Conservation (phyloP, 1,140 invertebrate genomes). For the Muscidifurax raptorellus region DNA sequence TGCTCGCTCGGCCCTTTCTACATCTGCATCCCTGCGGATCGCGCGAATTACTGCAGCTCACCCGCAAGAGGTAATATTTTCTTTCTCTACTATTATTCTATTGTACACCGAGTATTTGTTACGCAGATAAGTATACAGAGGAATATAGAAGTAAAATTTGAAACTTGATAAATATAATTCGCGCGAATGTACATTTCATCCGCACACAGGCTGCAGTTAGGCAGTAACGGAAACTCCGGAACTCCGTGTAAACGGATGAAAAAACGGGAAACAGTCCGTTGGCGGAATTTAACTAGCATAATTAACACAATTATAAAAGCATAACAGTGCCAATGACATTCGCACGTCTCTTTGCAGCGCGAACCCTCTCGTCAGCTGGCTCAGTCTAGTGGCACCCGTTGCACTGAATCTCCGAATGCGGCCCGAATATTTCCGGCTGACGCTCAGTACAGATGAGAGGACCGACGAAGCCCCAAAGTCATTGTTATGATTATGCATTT, state of each 20-base stretch:
- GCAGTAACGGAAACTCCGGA: neutral
- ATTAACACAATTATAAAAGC: too few species aligned
- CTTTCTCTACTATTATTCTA: too few species aligned
- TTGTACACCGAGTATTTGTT: too few species aligned
- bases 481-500: neutral
- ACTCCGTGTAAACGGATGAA: neutral
- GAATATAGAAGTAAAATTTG: too few species aligned
- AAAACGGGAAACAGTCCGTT: neutral
- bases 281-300: too few species aligned
- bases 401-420: constrained; percentile 65
- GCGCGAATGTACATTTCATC: too few species aligned
- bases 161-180: too few species aligned
- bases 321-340: too few species aligned
- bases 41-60: constrained; percentile 63
- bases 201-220: neutral
- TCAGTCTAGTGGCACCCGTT: constrained; percentile 66
- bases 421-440: constrained; percentile 66
- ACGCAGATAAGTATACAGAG: too few species aligned
- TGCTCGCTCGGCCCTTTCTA: constrained; percentile 70
- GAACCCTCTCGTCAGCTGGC: constrained; percentile 73
- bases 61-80: constrained; percentile 65
- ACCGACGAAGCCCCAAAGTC: neutral
- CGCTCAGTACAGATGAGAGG: constrained; percentile 30
- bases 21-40: constrained; percentile 73
- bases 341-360: constrained; percentile 62